Evolutionary conservation across 2,113 vertebrate species (phyloP).

Genomic region (Azemiops feae): DNA sequence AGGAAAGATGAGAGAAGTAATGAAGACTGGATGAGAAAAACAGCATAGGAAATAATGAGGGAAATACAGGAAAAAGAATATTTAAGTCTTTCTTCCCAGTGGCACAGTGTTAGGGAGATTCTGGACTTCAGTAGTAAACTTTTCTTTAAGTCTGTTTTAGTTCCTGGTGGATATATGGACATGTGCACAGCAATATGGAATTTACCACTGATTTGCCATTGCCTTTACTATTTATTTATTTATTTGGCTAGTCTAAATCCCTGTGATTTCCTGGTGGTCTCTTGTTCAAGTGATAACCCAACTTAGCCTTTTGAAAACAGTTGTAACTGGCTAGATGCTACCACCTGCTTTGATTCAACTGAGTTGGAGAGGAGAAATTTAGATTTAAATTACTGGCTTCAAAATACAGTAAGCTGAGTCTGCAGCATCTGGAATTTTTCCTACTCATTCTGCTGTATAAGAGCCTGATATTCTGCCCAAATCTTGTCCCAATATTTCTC

Average conservation of each 20-base stretch:
- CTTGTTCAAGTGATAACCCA: neutral
- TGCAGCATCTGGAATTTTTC: neutral
- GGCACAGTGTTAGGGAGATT: neutral
- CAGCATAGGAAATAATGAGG: neutral
- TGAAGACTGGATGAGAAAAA: neutral
- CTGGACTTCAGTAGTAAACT: neutral
- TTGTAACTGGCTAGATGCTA: neutral
- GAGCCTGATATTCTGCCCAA: neutral
- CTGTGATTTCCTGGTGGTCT: neutral
- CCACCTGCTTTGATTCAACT: neutral
- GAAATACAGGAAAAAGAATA: neutral
- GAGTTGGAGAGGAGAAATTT: neutral
- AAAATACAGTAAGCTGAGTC: neutral
- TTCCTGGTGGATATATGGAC: neutral
- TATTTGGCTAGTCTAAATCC: neutral
- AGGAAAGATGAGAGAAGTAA: no score
- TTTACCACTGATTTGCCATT: neutral
- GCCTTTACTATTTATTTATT: neutral
- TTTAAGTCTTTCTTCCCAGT: neutral
- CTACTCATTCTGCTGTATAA: neutral
- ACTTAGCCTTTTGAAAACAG: neutral
- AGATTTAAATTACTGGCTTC: neutral
- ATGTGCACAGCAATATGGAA: neutral
- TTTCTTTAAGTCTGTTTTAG: neutral
- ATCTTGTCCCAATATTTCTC: neutral